Base-by-base conservation (phyloP, 2,113 vertebrate species). In the Xenopus borealis region DNA sequence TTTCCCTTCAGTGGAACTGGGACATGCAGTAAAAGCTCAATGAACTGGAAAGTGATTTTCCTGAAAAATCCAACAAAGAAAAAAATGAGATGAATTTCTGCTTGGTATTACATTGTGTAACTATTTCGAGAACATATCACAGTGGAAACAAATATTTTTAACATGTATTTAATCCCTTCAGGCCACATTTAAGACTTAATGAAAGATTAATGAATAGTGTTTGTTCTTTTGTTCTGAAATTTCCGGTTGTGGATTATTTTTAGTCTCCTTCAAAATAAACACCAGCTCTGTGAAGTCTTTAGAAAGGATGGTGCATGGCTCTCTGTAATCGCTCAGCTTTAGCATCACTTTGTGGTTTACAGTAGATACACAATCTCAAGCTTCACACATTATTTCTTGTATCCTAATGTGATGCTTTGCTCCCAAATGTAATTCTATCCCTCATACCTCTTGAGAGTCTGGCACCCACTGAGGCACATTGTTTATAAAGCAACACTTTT, bases 361-460 rank as follows among this genome's bases (percentile, higher is more conserved):
- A 85, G 83, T 71, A 86, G 84, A 86, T 71, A 77, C 9, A 79
- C 6, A 0, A 77, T 82, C 81, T 82, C 81, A 81, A 62, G 80
- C 75, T 83, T 75, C 73, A 63, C 73, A 75, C 73, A 16, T 75
- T 69, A 69, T 75, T 61, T 69, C 61, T 62, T 82, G 81, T 80
- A 87, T 76, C 76, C 84, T 84, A 85, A 80, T 81, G 78, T 47
- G 73, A 46, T 76, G 59, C 63, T 82, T 79, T 80, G 79, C 72
- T 80, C 82, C 78, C 79, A 82, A 82, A 88, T 79, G 84, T 80
- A 85, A 88, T 86, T 82, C 85, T 85, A 88, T 88, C 88, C 83
- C 81, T 74, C 82, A 81, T 81, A 83, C 85, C 66, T 68, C 78
- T 84, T 87, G 87, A 85, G 83, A 81, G 87, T 85, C 85, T 85